These are phyloP conservation scores for Torymus texanus DNA, from an alignment of 2,888 invertebrate genomes.

Conservation along the genomic window DNA sequence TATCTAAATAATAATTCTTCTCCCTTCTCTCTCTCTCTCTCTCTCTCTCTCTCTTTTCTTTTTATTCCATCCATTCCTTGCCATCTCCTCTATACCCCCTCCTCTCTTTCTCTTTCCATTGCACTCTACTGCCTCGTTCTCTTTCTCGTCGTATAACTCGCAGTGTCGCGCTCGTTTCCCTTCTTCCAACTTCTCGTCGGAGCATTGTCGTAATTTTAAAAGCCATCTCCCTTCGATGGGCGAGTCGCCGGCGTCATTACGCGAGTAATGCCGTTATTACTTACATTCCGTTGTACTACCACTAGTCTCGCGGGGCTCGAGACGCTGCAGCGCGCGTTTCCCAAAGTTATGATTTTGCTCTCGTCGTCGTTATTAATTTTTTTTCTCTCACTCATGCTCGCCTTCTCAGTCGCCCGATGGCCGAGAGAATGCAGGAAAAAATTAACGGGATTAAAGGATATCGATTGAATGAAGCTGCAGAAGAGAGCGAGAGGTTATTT, in stretches of 20 bases:
- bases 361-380: constrained; percentile 45
- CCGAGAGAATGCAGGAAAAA: constrained; percentile 1
- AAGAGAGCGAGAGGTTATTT: constrained; percentile 33
- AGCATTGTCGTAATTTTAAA: constrained; percentile 54
- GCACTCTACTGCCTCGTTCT: constrained; percentile 11
- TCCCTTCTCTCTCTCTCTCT: constrained; percentile 29
- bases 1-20: constrained; percentile 55
- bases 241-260: constrained; percentile 49
- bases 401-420: neutral
- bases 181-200: constrained; percentile 29
- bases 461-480: constrained; percentile 29
- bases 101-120: constrained; percentile 39
- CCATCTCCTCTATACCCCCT: constrained; percentile 12
- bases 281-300: constrained; percentile 44
- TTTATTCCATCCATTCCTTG: too few species aligned
- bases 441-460: constrained; percentile 48
- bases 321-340: neutral
- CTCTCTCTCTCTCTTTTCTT: constrained; percentile 25
- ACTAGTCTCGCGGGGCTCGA: constrained; percentile 2
- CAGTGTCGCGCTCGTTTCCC: constrained; percentile 33
- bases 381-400: neutral
- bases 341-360: constrained; percentile 48
- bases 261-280: constrained; percentile 56
- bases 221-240: constrained; percentile 39
- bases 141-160: neutral